Base-by-base conservation (phyloP, 2,888 invertebrate species). In the Leucophora obtusa region DNA sequence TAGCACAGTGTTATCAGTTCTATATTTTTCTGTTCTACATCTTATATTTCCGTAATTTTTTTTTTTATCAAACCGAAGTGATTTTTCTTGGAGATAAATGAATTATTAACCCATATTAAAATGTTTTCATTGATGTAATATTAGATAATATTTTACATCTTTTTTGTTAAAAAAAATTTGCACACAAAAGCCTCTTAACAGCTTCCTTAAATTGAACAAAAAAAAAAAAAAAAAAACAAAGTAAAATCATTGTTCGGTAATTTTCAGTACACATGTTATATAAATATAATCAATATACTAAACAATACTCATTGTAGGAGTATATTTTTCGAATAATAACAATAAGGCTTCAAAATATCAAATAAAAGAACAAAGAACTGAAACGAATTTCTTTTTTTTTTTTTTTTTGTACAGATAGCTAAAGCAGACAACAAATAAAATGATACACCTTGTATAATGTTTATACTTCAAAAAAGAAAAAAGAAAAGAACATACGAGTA, bases 141-240 rank as follows among this genome's bases (percentile, higher is more conserved):
- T 47, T 68, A 68, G 60, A 74, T 60, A 74, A 65, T 56, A 72
- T 50, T 56, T 54, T 28, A 8, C 14, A 7, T 50, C 43, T 47
- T 33, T 18, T 21, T 28, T 7, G 24, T 10, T n/a, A 38, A 54
- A 38, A 17, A 51, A 59, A 60, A 54, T 77, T 71, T 66, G 47
- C 70, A 77, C 53, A 71, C 59, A 77, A 77, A 59, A 59, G 59
- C 70, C 58, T 72, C 53, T 59, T 71, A 77, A 60, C 53, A 28
- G 60, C 17, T 59, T 71, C 18, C 35, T 59, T 70, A 24, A 35
- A 11, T 53, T 47, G 35, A 11, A 51, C 21, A 21, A 59, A 28
- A 47, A 54, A 18, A 9, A 70, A 38, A n/a, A n/a, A n/a, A n/a
- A n/a, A n/a, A n/a, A n/a, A n/a, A n/a, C n/a, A n/a, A n/a, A n/a